Evolutionary conservation across 2,113 vertebrate species (phyloP).

Genomic region (Clarias batrachus): DNA sequence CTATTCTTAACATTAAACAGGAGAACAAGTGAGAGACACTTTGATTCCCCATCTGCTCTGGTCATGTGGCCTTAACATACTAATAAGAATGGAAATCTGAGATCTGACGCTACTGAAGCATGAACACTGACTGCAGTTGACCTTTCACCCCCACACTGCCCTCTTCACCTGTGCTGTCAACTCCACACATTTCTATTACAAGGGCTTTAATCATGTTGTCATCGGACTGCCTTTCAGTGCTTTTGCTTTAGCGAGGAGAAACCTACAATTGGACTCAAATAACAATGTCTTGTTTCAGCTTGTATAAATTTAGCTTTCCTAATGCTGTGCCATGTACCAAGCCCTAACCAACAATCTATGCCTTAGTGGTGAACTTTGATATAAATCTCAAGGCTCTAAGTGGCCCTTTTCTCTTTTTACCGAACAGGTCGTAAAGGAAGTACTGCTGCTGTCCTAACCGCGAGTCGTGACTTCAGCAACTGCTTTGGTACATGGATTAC

Average conservation of each 20-base stretch:
- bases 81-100: conserved; percentile 30
- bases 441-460: no score
- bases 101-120: conserved; percentile 21
- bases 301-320: neutral
- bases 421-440: neutral
- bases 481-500: neutral
- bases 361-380: neutral
- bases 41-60: conserved; percentile 26
- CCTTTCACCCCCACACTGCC: neutral
- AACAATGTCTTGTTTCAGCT: neutral
- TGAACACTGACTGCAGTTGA: conserved; percentile 39
- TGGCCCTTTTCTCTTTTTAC: neutral
- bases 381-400: neutral
- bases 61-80: conserved; percentile 18
- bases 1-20: conserved; percentile 28
- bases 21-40: conserved; percentile 9
- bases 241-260: neutral
- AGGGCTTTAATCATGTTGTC: conserved; percentile 16
- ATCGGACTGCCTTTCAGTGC: neutral
- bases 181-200: neutral
- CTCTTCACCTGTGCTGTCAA: conserved; percentile 30
- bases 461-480: neutral
- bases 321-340: neutral
- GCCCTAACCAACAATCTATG: neutral
- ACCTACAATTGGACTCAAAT: neutral